phyloP scores from a whole-genome alignment of 2,888 invertebrate species.

The Platynereis dumerilii region DNA sequence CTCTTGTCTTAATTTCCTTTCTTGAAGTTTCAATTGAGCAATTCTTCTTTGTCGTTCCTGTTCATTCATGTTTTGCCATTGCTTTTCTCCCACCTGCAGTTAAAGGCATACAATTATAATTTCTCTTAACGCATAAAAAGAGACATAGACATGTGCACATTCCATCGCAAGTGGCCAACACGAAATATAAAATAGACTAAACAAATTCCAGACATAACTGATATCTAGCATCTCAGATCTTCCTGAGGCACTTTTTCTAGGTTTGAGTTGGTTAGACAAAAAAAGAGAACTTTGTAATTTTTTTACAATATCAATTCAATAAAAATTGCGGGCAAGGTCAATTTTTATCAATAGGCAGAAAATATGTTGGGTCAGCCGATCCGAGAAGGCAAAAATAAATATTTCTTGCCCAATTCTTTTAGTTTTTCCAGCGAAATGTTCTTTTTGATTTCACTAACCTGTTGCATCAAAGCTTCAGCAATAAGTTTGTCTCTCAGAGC shows the following conservation, averaged over 20 bases:
- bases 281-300: neutral
- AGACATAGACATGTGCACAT: neutral
- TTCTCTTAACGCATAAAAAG: neutral
- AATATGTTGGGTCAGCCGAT: no score
- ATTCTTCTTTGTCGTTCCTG: constrained; percentile 44
- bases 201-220: no score
- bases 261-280: no score
- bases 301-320: neutral
- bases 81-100: constrained; percentile 43
- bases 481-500: constrained; percentile 44
- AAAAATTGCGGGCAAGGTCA: neutral
- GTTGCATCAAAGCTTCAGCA: constrained; percentile 35
- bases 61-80: constrained; percentile 49
- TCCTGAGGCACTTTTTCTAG: no score
- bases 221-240: no score
- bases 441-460: constrained; percentile 14
- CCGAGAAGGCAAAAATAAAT: no score
- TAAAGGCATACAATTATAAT: neutral
- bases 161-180: no score
- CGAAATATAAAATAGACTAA: no score
- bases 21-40: constrained; percentile 46
- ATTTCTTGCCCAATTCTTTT: no score
- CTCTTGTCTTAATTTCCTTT: constrained; percentile 43
- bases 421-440: neutral
- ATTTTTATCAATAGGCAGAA: no score